Evolutionary conservation across 1,140 invertebrate genomes (phyloP).

Genomic region (Drosophila truncata): DNA sequence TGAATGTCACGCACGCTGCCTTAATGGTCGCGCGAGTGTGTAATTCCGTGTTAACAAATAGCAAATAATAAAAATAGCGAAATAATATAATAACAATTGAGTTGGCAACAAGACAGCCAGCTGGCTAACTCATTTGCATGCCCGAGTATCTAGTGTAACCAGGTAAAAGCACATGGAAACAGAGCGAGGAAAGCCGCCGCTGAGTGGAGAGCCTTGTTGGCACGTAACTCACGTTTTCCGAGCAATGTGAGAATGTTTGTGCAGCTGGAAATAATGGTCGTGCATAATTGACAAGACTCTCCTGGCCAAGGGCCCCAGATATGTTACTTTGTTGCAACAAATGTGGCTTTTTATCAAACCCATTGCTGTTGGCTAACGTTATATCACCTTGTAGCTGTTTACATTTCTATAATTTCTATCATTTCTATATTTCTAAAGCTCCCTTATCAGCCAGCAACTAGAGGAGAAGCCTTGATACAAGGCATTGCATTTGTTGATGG

Average conservation of each 20-base stretch:
- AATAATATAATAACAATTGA: slow-evolving; percentile 35
- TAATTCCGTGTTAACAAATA: slow-evolving; percentile 52
- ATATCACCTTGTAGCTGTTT: slow-evolving; percentile 41
- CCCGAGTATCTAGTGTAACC: background rate
- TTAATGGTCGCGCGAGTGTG: slow-evolving; percentile 29
- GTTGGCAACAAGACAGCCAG: slow-evolving; percentile 30
- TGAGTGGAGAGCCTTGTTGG: slow-evolving; percentile 64
- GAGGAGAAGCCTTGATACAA: slow-evolving; percentile 23
- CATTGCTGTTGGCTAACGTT: slow-evolving; percentile 8
- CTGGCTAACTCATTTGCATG: slow-evolving; percentile 28
- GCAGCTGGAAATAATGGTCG: slow-evolving; percentile 44
- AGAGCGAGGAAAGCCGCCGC: slow-evolving; percentile 29
- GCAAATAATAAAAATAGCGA: slow-evolving; percentile 21
- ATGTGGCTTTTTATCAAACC: slow-evolving; percentile 28
- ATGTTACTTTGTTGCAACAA: slow-evolving; percentile 40
- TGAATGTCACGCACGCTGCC: slow-evolving; percentile 36
- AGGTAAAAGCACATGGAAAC: slow-evolving; percentile 55
- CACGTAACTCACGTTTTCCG: slow-evolving; percentile 64
- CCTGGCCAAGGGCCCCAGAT: slow-evolving; percentile 8
- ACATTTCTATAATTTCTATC: slow-evolving; percentile 4
- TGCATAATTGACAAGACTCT: slow-evolving; percentile 23
- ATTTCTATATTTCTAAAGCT: background rate
- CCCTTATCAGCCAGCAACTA: slow-evolving; percentile 55
- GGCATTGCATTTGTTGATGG: slow-evolving; percentile 32
- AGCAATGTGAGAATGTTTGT: slow-evolving; percentile 33